These are phyloP conservation scores for Andrena flavipes DNA, from an alignment of 2,888 invertebrate genomes.

Conservation along the genomic window DNA sequence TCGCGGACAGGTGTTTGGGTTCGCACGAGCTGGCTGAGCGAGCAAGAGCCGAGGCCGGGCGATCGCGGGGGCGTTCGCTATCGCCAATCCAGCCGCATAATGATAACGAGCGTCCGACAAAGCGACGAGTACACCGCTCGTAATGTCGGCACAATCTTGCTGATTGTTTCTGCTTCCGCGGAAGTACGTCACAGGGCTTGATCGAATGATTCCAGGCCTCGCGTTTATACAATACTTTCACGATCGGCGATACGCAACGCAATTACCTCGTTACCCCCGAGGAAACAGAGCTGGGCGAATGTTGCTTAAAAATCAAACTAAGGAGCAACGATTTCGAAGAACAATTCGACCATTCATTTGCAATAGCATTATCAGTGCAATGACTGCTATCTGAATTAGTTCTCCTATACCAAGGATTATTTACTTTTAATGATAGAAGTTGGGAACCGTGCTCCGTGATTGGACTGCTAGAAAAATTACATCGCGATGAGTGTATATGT, in stretches of 20 bases:
- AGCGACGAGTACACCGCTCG: conserved; percentile 46
- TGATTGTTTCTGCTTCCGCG: conserved; percentile 38
- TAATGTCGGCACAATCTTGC: conserved; percentile 41
- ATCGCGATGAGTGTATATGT: not conserved
- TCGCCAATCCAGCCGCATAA: conserved; percentile 71
- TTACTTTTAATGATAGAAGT: too few species aligned
- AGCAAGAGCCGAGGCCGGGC: conserved; percentile 27
- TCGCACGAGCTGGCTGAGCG: conserved; percentile 68
- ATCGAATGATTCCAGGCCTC: conserved; percentile 6
- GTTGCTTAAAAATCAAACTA: not conserved
- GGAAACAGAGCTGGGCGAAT: not conserved
- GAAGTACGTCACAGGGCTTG: not conserved
- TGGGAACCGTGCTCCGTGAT: too few species aligned
- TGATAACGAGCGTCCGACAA: conserved; percentile 67
- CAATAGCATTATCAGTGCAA: not conserved
- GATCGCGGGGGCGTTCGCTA: conserved; percentile 59
- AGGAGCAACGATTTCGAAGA: not conserved
- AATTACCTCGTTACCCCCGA: not conserved
- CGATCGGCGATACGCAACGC: not conserved
- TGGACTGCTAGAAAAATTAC: not conserved
- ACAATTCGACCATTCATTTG: not conserved
- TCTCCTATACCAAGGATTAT: too few species aligned
- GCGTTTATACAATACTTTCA: conserved; percentile 15
- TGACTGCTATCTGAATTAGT: too few species aligned
- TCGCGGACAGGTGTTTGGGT: conserved; percentile 72